These are phyloP conservation scores for Ormyrus pomaceus DNA, from an alignment of 2,888 invertebrate genomes.

Conservation along the genomic window DNA sequence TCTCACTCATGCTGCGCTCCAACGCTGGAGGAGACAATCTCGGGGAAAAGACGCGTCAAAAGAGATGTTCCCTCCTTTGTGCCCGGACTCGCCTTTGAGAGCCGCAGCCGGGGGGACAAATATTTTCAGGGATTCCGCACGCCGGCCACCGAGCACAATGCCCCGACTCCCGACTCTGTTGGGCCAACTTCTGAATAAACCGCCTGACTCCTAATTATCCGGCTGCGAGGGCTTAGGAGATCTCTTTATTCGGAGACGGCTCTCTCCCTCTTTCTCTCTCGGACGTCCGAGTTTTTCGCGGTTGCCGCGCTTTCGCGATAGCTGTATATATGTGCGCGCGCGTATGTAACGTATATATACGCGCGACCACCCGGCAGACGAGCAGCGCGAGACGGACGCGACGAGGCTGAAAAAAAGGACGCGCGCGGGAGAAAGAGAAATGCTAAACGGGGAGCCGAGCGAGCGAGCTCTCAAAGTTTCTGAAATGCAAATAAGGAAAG, in stretches of 20 bases:
- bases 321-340: slow-evolving; percentile 28
- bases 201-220: slow-evolving; percentile 52
- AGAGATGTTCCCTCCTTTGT: too few relatives aligned
- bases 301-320: slow-evolving; percentile 33
- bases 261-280: background rate
- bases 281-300: background rate
- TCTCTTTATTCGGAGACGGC: slow-evolving; percentile 48
- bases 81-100: too few relatives aligned
- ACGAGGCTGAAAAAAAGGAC: too few relatives aligned
- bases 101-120: too few relatives aligned
- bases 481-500: slow-evolving; percentile 54
- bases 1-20: background rate
- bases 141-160: too few relatives aligned
- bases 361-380: background rate
- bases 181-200: slow-evolving; percentile 55
- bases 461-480: slow-evolving; percentile 39
- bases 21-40: too few relatives aligned
- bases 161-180: slow-evolving; percentile 31
- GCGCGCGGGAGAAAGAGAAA: background rate
- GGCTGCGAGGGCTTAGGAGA: slow-evolving; percentile 31
- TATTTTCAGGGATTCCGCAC: too few relatives aligned
- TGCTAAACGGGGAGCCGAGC: background rate
- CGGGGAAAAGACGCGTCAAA: too few relatives aligned
- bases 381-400: background rate
- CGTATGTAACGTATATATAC: slow-evolving; percentile 1